A percentile compares a stretch with the other conserved stretches of the same genome.
Conservation (phyloP, 2,113 vertebrate species). For the Leucoraja erinaceus region DNA sequence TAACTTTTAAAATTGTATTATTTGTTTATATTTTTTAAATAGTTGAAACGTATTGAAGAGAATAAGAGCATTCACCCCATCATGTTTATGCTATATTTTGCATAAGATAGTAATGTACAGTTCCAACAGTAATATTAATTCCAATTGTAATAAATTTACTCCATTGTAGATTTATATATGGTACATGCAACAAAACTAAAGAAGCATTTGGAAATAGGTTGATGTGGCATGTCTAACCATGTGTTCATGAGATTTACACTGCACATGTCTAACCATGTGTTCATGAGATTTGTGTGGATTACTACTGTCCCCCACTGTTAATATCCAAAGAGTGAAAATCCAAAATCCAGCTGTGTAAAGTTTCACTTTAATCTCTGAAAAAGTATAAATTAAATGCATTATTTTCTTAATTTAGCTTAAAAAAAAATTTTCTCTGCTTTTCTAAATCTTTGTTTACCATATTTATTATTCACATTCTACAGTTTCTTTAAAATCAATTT, state of each 20-base stretch:
- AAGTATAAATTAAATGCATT: neutral
- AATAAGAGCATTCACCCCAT: neutral
- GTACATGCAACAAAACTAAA: too few relatives aligned
- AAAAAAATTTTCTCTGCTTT: neutral
- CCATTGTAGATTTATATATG: neutral
- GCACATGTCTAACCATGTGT: too few relatives aligned
- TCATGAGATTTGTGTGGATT: too few relatives aligned
- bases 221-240: too few relatives aligned
- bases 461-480: neutral
- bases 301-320: too few relatives aligned
- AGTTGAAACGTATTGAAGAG: too few relatives aligned
- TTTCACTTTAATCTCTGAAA: conserved; percentile 14
- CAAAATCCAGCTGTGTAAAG: neutral
- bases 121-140: neutral
- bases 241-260: too few relatives aligned
- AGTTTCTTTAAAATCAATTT: neutral
- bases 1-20: neutral
- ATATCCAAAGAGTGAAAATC: too few relatives aligned
- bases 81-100: neutral
- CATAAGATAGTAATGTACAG: neutral
- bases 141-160: neutral
- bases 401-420: neutral
- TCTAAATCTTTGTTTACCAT: neutral
- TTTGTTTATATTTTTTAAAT: too few relatives aligned
- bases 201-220: too few relatives aligned